Percentiles rank a stretch among this genome's conserved stretches.
Evolutionary conservation across 2,113 vertebrate species (phyloP).

Genomic region (Ctenomys sociabilis): DNA sequence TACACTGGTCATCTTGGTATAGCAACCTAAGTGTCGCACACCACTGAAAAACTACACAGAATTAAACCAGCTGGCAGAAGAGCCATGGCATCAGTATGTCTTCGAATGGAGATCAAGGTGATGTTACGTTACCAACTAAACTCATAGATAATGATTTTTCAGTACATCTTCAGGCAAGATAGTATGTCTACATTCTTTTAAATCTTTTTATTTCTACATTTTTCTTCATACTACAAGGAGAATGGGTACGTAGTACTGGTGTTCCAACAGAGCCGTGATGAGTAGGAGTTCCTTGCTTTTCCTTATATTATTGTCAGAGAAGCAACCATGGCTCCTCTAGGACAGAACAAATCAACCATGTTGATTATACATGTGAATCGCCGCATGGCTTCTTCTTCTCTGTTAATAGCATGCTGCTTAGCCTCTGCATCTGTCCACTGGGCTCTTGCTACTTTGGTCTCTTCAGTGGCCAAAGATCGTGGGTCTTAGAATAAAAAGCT

Average conservation of each 20-base stretch:
- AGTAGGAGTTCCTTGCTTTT: not conserved
- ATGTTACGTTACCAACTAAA: conserved; percentile 60
- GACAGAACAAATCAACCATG: not conserved
- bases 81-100: conserved; percentile 42
- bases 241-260: not conserved
- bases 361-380: not conserved
- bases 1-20: conserved; percentile 53
- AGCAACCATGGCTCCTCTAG: not conserved
- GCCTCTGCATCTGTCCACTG: not conserved
- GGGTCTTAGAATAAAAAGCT: not conserved
- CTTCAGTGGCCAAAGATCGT: not conserved
- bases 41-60: conserved; percentile 26
- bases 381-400: conserved; percentile 15
- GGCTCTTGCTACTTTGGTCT: not conserved
- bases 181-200: conserved; percentile 23
- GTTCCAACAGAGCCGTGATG: not conserved
- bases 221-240: conserved; percentile 37
- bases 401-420: not conserved
- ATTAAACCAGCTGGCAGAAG: conserved; percentile 53
- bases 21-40: conserved; percentile 29
- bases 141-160: conserved; percentile 63
- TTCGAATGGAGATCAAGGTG: conserved; percentile 62
- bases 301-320: not conserved
- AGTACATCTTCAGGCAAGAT: conserved; percentile 32
- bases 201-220: conserved; percentile 60